phyloP scores from a whole-genome alignment of 2,888 invertebrate genomes.

The Drosophila sordidula region DNA sequence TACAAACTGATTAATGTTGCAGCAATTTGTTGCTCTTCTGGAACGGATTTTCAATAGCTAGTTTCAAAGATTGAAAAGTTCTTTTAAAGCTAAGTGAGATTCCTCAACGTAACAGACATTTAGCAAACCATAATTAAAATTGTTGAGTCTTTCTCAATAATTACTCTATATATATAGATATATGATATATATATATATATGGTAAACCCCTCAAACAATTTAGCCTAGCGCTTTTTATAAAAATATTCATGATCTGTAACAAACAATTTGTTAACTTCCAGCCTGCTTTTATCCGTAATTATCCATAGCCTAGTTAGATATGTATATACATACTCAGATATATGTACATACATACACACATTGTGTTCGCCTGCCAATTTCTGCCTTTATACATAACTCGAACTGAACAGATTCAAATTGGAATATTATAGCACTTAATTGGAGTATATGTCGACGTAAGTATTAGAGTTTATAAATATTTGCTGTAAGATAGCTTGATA shows the following conservation, averaged over 20 bases:
- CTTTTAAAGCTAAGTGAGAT: conserved; percentile 7
- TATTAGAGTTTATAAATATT: conserved; percentile 22
- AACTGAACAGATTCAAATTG: conserved; percentile 52
- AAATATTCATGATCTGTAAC: conserved; percentile 42
- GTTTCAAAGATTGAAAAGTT: background rate
- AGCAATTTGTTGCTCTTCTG: conserved; percentile 32
- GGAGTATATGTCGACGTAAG: conserved; percentile 46
- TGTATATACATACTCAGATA: conserved; percentile 9
- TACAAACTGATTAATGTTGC: conserved; percentile 1
- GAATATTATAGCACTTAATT: conserved; percentile 61
- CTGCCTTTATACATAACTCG: conserved; percentile 34
- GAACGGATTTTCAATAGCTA: conserved; percentile 45
- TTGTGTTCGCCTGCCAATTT: conserved; percentile 40
- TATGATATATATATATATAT: background rate
- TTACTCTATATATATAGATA: background rate
- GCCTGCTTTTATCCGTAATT: conserved; percentile 14
- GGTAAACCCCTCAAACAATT: conserved; percentile 12
- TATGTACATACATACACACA: conserved; percentile 6
- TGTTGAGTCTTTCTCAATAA: conserved; percentile 12
- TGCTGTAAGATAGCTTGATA: conserved; percentile 17
- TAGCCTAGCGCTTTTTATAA: conserved; percentile 35
- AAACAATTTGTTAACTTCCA: conserved; percentile 33
- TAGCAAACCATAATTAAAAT: conserved; percentile 10
- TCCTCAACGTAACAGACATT: conserved; percentile 24
- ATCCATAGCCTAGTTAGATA: conserved; percentile 24